phyloP scores from a whole-genome alignment of 1,140 invertebrate genomes.

The Xylocopa sonorina region DNA sequence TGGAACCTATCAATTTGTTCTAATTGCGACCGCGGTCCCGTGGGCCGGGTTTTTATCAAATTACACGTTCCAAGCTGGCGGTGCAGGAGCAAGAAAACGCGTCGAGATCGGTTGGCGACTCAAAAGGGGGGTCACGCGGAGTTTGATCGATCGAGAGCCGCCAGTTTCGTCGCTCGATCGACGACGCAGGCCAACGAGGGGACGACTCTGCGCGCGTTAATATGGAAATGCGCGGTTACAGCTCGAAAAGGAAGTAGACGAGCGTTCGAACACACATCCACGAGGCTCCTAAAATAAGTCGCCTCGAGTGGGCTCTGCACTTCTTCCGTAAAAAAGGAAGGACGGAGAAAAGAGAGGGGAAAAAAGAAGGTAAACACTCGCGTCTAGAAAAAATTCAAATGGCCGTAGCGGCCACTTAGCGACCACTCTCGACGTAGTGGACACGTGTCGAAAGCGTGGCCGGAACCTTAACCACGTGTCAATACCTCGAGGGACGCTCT shows the following conservation, averaged over 20 bases:
- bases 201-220: no score
- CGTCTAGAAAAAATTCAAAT: constrained; percentile 72
- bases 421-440: constrained; percentile 61
- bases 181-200: no score
- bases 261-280: constrained; percentile 54
- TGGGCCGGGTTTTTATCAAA: constrained; percentile 46
- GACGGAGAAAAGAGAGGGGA: constrained; percentile 27
- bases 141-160: no score
- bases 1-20: constrained; percentile 76
- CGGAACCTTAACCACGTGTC: constrained; percentile 66
- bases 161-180: neutral
- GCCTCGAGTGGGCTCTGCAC: constrained; percentile 54
- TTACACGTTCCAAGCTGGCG: constrained; percentile 39
- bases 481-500: constrained; percentile 68
- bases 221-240: constrained; percentile 9
- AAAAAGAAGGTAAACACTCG: constrained; percentile 58
- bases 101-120: no score
- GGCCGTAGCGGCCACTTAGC: constrained; percentile 67
- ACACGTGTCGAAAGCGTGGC: constrained; percentile 72
- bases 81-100: no score
- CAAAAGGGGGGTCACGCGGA: no score
- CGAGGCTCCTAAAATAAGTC: constrained; percentile 66
- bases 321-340: constrained; percentile 55
- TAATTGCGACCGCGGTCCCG: constrained; percentile 61
- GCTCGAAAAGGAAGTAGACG: constrained; percentile 26